Base-by-base conservation (phyloP, 2,888 invertebrate genomes). In the Polymixis lichenea region DNA sequence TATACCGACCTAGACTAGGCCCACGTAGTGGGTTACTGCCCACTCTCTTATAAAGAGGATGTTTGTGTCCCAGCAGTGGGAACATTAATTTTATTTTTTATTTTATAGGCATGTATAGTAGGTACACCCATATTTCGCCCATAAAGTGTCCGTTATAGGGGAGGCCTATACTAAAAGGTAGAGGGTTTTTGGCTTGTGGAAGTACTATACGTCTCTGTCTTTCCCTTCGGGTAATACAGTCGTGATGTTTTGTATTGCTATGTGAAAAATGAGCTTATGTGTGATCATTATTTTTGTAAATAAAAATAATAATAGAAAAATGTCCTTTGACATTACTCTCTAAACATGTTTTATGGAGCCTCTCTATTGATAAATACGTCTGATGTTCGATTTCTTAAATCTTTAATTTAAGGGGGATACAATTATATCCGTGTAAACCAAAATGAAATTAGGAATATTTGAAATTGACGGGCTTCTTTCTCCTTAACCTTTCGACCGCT, bases 241-340 rank as follows among this genome's bases (percentile, higher is more conserved):
- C 19, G 4, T 25, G 17, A 56, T 25, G 15, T 28, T 15, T 17
- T n/a, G 19, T 55, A 13, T 15, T 55, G 15, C 22, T 17, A 49
- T 58, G 49, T 75, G 17, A 73, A 49, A 17, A 58, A 25, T 38
- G 13, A 73, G 17, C 19, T 15, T 15, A 46, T 32, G 22, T 75
- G 38, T 73, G 38, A 49, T 49, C 4, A 3, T 13, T 58, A 11
- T 73, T 58, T n/a, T 49, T 58, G 1, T 38, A 22, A 38, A 43
- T 22, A 60, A 19, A 22, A 38, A 60, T n/a, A 17, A 38, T 38
- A 17, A 38, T 17, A 38, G 17, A 19, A 28, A 38, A 28, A 66
- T 55, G 56, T 43, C 17, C n/a, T 15, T 2, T 13, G 25, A 49
- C 25, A 17, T 25, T 49, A 17, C 38, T 58, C 58, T 74, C 75